Base-by-base conservation (phyloP, 2,113 vertebrate species). In the Hyperopisus bebe region DNA sequence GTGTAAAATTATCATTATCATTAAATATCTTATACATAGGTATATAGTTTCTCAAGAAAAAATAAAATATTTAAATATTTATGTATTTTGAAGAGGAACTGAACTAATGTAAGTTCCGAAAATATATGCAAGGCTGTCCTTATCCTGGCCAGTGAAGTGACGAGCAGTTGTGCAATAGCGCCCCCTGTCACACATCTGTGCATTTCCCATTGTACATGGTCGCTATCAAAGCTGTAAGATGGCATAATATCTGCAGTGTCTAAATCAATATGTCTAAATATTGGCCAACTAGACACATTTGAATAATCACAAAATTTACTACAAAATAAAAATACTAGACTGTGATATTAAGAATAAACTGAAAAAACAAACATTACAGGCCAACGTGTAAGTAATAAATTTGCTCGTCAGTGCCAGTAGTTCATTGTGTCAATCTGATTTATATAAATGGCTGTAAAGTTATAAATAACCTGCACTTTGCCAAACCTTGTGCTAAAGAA, bases 181-280 rank as follows among this genome's bases (percentile, higher is more conserved):
- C 87, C 87, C 55, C 87, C 87, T 88, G 48, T 47, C 58, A 66
- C 17, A 50, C 58, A 88, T 70, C 24, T 31, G 58, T 46, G 27
- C 44, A 47, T n/a, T 47, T 19, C n/a, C 44, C 82, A 84, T 47
- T n/a, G 19, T 46, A 24, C 24, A 46, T 5, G 7, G 82, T n/a
- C 8, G 1, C 44, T 46, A 47, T 21, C 39, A 82, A 44, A 19
- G 42, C 17, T 44, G 77, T 21, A 44, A 42, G 35, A 44, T 31
- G 27, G 10, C 62, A 70, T 31, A 27, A 66, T 66, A 66, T 31
- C 62, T 31, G 62, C n/a, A 70, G 62, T 70, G 10, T 70, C n/a
- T n/a, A 10, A 31, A 70, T 7, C 35, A 80, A 42, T 80, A 42
- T 80, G 74, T 19, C 5, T 7, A 39, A 39, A 6, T 17, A 80